Evolutionary conservation across 2,888 invertebrate genomes (phyloP).

Genomic region (Prenolepis imparis): DNA sequence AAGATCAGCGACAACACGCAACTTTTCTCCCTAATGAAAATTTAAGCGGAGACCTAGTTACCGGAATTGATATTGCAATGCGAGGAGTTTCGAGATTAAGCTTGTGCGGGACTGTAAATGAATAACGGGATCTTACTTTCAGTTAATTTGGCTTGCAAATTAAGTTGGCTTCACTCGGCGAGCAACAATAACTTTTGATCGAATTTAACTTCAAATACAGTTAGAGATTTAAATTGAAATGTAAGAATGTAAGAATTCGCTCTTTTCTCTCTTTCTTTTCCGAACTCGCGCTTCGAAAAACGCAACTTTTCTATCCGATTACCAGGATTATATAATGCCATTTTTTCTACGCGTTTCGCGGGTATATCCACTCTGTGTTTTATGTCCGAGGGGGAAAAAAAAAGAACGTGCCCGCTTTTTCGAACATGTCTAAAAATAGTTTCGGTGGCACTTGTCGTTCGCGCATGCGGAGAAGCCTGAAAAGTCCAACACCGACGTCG

Average conservation of each 20-base stretch:
- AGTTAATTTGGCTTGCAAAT: constrained; percentile 33
- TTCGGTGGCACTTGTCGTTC: constrained; percentile 14
- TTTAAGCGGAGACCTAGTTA: constrained; percentile 30
- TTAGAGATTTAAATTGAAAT: constrained; percentile 4
- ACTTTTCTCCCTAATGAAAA: constrained; percentile 41
- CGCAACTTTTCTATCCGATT: not conserved
- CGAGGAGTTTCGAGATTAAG: constrained; percentile 30
- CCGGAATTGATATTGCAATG: constrained; percentile 21
- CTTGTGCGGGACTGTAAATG: constrained; percentile 9
- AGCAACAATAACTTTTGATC: constrained; percentile 21
- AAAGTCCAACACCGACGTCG: constrained; percentile 23
- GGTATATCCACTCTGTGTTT: constrained; percentile 15
- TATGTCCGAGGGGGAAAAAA: not conserved
- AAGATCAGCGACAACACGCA: constrained; percentile 29
- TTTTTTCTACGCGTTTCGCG: not conserved
- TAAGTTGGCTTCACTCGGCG: not conserved
- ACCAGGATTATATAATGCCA: not conserved
- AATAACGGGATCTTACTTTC: constrained; percentile 23
- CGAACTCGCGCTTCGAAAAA: not conserved
- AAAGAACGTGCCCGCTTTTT: constrained; percentile 1
- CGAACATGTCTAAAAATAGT: constrained; percentile 30
- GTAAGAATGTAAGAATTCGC: not conserved
- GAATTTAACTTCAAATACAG: not conserved
- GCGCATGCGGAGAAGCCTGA: constrained; percentile 1
- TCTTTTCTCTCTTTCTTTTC: not conserved